These are phyloP conservation scores for Aulostomus chinensis DNA, from an alignment of 2,797 vertebrate genomes.

Conservation along the genomic window DNA sequence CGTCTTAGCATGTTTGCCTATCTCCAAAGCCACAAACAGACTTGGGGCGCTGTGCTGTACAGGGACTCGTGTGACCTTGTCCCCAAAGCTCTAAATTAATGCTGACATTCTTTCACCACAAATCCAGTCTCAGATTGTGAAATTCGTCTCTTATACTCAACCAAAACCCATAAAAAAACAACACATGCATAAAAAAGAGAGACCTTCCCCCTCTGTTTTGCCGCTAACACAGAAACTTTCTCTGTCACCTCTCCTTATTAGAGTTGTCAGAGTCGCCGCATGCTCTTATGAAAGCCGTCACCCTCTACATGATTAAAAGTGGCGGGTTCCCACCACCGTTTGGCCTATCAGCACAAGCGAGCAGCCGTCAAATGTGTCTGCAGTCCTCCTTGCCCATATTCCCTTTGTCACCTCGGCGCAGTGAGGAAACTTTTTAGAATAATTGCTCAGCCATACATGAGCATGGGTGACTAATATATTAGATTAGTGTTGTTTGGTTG, in stretches of 20 bases:
- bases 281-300: constrained; percentile 89
- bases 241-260: constrained; percentile 88
- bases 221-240: constrained; percentile 90
- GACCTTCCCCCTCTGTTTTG: constrained; percentile 86
- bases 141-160: constrained; percentile 77
- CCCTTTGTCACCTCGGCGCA: constrained; percentile 76
- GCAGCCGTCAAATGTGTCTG: constrained; percentile 74
- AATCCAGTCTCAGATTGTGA: constrained; percentile 94
- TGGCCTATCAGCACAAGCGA: constrained; percentile 83
- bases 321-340: constrained; percentile 84
- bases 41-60: constrained; percentile 69
- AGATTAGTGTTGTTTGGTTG: constrained; percentile 76
- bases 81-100: constrained; percentile 90
- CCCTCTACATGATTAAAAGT: constrained; percentile 82
- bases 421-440: constrained; percentile 83
- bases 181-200: constrained; percentile 45
- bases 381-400: constrained; percentile 68
- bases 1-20: constrained; percentile 85
- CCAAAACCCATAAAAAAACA: constrained; percentile 29
- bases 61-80: constrained; percentile 83
- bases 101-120: constrained; percentile 98
- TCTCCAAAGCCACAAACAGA: constrained; percentile 84
- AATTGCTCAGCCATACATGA: constrained; percentile 80
- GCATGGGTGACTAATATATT: constrained; percentile 82
- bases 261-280: constrained; percentile 87